A percentile compares a stretch with the other conserved stretches of the same genome.
Evolutionary conservation across 2,797 vertebrate species (phyloP).

Genomic region (Aldrovandia affinis): DNA sequence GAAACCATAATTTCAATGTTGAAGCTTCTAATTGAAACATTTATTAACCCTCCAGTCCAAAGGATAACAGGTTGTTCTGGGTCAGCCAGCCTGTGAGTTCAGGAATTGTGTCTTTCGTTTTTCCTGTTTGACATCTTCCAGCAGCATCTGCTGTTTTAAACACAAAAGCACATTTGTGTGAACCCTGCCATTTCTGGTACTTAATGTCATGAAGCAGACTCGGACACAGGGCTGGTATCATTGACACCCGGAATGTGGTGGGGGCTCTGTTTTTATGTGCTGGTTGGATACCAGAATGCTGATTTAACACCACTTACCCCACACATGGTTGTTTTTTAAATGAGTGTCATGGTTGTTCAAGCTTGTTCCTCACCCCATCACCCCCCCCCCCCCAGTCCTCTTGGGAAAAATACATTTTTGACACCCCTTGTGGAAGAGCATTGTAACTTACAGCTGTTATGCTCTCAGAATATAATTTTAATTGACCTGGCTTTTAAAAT

Average conservation of each 20-base stretch:
- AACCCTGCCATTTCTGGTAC: neutral
- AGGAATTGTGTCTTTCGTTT: neutral
- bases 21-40: neutral
- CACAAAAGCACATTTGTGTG: neutral
- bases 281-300: neutral
- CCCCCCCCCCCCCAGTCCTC: neutral
- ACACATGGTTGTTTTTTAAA: neutral
- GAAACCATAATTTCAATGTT: neutral
- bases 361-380: no score
- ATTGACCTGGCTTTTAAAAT: neutral
- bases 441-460: neutral
- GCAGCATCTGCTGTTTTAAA: neutral
- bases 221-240: neutral
- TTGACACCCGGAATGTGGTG: neutral
- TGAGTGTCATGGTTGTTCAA: neutral
- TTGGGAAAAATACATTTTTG: neutral
- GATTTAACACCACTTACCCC: neutral
- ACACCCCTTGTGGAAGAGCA: neutral
- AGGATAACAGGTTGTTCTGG: neutral
- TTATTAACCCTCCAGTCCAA: neutral
- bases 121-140: neutral
- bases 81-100: neutral
- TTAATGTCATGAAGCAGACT: neutral
- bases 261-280: neutral
- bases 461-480: neutral